Conservation (phyloP, 2,113 vertebrate species). For the Camelus bactrianus region DNA sequence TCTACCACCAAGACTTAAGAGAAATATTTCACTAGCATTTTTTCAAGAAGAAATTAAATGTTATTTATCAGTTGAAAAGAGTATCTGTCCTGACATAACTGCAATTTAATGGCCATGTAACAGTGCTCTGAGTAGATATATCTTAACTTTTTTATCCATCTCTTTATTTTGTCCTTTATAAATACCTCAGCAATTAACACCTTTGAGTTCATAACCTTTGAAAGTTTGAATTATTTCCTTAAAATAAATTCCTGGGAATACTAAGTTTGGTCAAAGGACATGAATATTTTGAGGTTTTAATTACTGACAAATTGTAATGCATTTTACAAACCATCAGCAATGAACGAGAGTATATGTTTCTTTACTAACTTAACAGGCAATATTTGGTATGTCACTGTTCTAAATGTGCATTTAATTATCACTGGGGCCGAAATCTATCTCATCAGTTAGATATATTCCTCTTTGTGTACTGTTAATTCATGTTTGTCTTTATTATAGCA, state of each 20-base stretch:
- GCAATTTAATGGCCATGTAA: not conserved
- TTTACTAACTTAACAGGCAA: not conserved
- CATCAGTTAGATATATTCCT: not conserved
- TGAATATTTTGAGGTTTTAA: not conserved
- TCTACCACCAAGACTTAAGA: not conserved
- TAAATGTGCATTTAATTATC: not conserved
- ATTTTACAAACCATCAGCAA: not conserved
- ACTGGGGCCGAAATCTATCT: not conserved
- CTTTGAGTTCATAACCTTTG: not conserved
- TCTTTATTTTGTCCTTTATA: not conserved
- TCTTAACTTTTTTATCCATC: not conserved
- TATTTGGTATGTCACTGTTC: not conserved
- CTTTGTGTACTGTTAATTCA: constrained; percentile 3
- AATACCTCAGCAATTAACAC: not conserved
- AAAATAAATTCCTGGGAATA: constrained; percentile 10
- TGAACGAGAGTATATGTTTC: not conserved
- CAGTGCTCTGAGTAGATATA: not conserved
- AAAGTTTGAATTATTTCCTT: not conserved
- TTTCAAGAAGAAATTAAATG: not conserved
- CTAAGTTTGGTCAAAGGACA: not conserved
- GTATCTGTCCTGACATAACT: not conserved
- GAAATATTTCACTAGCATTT: not conserved
- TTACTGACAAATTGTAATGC: not conserved
- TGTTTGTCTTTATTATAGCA: not conserved
- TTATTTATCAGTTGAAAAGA: not conserved